Evolutionary conservation across 2,888 invertebrate species (phyloP).

Genomic region (Polyommatus iphigenia): DNA sequence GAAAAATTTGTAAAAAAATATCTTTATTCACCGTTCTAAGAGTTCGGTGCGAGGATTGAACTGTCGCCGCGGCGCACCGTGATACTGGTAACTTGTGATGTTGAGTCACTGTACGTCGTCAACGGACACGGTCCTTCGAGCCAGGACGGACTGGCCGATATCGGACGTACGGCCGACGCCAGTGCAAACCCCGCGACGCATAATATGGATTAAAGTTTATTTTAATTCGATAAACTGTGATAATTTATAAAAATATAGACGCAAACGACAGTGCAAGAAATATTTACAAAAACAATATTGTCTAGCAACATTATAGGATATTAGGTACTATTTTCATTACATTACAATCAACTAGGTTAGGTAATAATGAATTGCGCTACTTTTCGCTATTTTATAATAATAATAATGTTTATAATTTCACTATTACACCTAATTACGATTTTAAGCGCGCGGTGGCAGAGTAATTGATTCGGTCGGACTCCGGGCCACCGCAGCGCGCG

Average conservation of each 20-base stretch:
- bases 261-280: conserved; percentile 67
- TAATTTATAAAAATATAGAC: conserved; percentile 53
- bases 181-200: conserved; percentile 11
- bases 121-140: not conserved
- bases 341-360: conserved; percentile 70
- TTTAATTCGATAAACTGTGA: conserved; percentile 44
- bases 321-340: conserved; percentile 66
- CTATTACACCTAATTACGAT: conserved; percentile 66
- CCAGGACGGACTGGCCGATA: not conserved
- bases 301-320: conserved; percentile 73
- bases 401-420: conserved; percentile 62
- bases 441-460: conserved; percentile 49
- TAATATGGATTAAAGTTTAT: conserved; percentile 35
- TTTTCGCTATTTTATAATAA: conserved; percentile 60
- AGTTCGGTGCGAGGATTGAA: conserved; percentile 26
- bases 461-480: conserved; percentile 40
- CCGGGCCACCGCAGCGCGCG: conserved; percentile 60
- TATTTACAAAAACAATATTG: conserved; percentile 67
- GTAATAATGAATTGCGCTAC: conserved; percentile 75
- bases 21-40: conserved; percentile 59
- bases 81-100: not conserved
- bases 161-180: not conserved
- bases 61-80: not conserved
- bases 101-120: not conserved
- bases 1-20: conserved; percentile 64